phyloP scores from a whole-genome alignment of 1,140 invertebrate genomes.

The Zaprionus capensis region DNA sequence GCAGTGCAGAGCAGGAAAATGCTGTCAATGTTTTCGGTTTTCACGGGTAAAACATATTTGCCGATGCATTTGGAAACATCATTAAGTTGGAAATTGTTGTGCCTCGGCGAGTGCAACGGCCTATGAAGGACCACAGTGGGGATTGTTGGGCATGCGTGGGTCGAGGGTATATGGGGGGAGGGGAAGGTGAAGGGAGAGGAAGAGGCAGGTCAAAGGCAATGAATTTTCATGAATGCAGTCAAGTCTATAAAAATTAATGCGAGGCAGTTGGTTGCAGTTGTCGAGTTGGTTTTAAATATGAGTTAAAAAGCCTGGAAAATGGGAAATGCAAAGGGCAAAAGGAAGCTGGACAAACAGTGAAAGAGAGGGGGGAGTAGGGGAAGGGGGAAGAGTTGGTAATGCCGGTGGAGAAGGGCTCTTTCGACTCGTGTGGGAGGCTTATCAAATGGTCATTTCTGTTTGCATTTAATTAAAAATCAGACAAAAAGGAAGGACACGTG shows the following conservation, averaged over 20 bases:
- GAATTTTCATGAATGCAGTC: slow-evolving; percentile 82
- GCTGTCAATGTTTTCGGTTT: slow-evolving; percentile 38
- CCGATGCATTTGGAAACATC: slow-evolving; percentile 79
- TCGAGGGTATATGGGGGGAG: no score
- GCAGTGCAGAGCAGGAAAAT: not conserved
- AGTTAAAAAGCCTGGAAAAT: slow-evolving; percentile 67
- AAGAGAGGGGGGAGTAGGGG: not conserved
- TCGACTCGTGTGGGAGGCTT: slow-evolving; percentile 34
- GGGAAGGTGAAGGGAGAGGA: not conserved
- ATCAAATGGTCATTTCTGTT: slow-evolving; percentile 83
- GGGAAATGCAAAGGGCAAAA: slow-evolving; percentile 1
- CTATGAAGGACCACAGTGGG: slow-evolving; percentile 64
- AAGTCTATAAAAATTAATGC: slow-evolving; percentile 82
- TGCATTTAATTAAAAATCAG: slow-evolving; percentile 84
- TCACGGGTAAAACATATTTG: slow-evolving; percentile 69
- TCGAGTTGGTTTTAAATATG: slow-evolving; percentile 75
- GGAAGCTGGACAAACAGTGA: not conserved
- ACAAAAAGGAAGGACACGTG: slow-evolving; percentile 78
- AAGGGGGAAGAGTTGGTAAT: not conserved
- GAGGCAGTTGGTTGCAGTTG: slow-evolving; percentile 73
- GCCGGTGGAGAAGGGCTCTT: not conserved
- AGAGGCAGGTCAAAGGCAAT: slow-evolving; percentile 53
- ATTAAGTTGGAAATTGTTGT: slow-evolving; percentile 76
- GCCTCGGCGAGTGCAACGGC: slow-evolving; percentile 67
- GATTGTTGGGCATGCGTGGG: slow-evolving; percentile 1